These are phyloP conservation scores for Vireo altiloquus DNA, from an alignment of 2,113 vertebrate genomes.

Conservation along the genomic window DNA sequence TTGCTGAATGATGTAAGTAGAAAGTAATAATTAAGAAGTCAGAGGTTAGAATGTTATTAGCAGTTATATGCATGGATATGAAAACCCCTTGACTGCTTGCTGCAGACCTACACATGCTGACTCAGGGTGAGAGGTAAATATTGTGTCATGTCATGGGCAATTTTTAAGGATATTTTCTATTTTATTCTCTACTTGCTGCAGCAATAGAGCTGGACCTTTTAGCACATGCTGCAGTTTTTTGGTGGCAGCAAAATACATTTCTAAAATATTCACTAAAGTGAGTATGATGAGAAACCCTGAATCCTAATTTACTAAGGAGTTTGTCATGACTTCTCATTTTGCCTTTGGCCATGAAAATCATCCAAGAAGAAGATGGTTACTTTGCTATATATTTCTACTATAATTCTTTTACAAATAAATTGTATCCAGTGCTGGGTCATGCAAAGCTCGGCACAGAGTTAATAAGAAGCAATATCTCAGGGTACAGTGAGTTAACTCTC, in stretches of 20 bases:
- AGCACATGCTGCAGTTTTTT: not conserved
- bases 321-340: not conserved
- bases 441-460: not conserved
- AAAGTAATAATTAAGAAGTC: conserved; percentile 46
- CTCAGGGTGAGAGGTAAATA: not conserved
- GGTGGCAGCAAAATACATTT: not conserved
- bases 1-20: not conserved
- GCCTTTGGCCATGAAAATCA: not conserved
- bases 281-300: not conserved
- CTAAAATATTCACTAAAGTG: conserved; percentile 19
- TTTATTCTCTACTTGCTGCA: not conserved
- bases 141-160: not conserved
- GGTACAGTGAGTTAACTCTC: not conserved
- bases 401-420: not conserved
- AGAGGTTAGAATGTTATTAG: conserved; percentile 4
- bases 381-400: not conserved
- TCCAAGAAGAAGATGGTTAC: not conserved
- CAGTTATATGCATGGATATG: not conserved
- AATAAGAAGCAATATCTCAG: not conserved
- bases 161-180: not conserved
- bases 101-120: not conserved
- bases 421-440: not conserved
- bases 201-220: not conserved
- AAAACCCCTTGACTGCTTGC: not conserved
- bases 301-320: not conserved